Base-by-base conservation (phyloP, 2,797 vertebrate species). In the Potorous gilbertii region DNA sequence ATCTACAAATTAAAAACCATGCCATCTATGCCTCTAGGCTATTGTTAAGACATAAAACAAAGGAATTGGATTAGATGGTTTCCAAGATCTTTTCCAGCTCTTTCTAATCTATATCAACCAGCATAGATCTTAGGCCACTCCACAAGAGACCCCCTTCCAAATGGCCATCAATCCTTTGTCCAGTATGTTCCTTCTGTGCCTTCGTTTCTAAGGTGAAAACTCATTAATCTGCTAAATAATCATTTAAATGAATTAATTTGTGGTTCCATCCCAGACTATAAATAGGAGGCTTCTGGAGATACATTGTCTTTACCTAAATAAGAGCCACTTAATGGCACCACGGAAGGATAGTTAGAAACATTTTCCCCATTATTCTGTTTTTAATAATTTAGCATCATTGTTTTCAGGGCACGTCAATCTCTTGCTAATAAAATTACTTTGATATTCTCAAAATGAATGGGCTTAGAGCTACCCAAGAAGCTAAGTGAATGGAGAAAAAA, bases 381-480 rank as follows among this genome's bases (percentile, higher is more conserved):
- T 81, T 81, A 40, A 40, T 81, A 40, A 40, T 81, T 81, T 8
- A 46, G 74, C 0, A 2, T 18, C n/a, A 40, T 81, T 81, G 8
- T 81, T 81, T 81, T 81, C 74, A 46, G 74, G 74, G 40, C 2
- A 24, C 27, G 74, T 6, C 18, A 46, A 21, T 27, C 18, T 24
- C n/a, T 81, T 81, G 74, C 46, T 81, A 40, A 40, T 74, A 81
- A 24, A 81, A 9, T 81, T 46, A 81, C 46, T 46, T 8, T 81
- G 92, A 96, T 93, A 92, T 94, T 50, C 31, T 93, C 56, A 95
- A 46, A 57, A 52, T 54, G 74, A 93, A 46, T 55, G 11, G 9
- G n/a, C 12, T 92, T 54, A 46, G 55, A 54, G 9, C 54, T 96
- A 94, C 18, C 95, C 74, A 93, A 89, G 91, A 94, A 94, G 62